phyloP scores from a whole-genome alignment of 2,113 vertebrate genomes.

The Silurus asotus region DNA sequence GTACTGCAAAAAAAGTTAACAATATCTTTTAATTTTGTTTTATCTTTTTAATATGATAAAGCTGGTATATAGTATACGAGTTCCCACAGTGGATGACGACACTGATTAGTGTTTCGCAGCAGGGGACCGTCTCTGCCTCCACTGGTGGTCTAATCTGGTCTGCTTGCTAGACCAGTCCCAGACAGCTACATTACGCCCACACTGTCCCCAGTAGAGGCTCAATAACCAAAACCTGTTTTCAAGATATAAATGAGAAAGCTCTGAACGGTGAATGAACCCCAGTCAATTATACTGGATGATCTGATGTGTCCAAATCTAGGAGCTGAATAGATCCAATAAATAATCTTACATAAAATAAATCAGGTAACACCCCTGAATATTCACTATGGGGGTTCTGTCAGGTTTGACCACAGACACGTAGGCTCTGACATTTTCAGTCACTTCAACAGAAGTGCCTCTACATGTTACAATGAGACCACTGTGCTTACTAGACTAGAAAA shows the following conservation, averaged over 20 bases:
- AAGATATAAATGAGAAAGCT: background rate
- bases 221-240: constrained; percentile 21
- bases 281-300: background rate
- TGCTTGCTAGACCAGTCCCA: background rate
- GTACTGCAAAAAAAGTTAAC: background rate
- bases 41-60: background rate
- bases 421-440: constrained; percentile 51
- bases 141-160: constrained; percentile 39
- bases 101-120: constrained; percentile 20
- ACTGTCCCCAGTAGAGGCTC: background rate
- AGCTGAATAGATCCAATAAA: background rate
- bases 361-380: background rate
- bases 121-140: constrained; percentile 8
- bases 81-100: background rate
- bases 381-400: constrained; percentile 19
- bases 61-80: background rate
- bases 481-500: constrained; percentile 24
- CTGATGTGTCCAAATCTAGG: background rate
- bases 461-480: constrained; percentile 63
- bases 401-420: constrained; percentile 61
- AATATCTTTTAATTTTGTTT: background rate
- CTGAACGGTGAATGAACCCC: background rate
- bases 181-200: constrained; percentile 2
- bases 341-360: background rate
- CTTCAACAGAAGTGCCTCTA: constrained; percentile 52